phyloP scores from a whole-genome alignment of 2,888 invertebrate genomes.

The Mimachlamys varia region DNA sequence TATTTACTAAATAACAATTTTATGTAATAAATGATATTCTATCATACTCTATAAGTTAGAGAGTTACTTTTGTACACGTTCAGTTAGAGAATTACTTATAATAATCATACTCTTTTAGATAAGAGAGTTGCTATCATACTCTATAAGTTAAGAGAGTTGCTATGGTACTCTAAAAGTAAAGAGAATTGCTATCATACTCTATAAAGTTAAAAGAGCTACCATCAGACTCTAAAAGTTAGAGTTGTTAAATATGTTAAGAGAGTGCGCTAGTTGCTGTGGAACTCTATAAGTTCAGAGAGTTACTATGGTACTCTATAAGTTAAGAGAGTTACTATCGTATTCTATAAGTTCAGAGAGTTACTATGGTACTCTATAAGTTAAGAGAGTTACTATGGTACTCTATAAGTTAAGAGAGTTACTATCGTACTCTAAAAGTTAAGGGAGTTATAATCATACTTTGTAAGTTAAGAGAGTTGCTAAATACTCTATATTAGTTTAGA shows the following conservation, averaged over 20 bases:
- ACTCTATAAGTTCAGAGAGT: neutral
- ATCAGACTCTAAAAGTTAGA: neutral
- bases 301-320: neutral
- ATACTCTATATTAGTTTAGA: neutral
- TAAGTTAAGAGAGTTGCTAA: neutral
- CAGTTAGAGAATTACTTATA: neutral
- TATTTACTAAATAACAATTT: too few species aligned
- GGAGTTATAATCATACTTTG: neutral
- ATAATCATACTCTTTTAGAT: neutral
- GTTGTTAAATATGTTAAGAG: neutral
- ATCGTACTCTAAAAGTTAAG: neutral
- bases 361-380: neutral
- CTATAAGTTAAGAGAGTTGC: neutral
- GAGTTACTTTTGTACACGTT: neutral
- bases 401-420: neutral
- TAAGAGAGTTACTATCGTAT: neutral
- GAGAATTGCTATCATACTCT: neutral
- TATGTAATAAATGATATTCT: neutral
- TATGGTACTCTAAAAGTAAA: neutral
- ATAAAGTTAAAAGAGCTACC: neutral
- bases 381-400: neutral
- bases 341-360: neutral
- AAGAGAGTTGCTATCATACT: neutral
- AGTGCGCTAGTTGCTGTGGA: neutral
- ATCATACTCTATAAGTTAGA: neutral